phyloP scores from a whole-genome alignment of 2,797 vertebrate genomes.

The Thaleichthys pacificus region DNA sequence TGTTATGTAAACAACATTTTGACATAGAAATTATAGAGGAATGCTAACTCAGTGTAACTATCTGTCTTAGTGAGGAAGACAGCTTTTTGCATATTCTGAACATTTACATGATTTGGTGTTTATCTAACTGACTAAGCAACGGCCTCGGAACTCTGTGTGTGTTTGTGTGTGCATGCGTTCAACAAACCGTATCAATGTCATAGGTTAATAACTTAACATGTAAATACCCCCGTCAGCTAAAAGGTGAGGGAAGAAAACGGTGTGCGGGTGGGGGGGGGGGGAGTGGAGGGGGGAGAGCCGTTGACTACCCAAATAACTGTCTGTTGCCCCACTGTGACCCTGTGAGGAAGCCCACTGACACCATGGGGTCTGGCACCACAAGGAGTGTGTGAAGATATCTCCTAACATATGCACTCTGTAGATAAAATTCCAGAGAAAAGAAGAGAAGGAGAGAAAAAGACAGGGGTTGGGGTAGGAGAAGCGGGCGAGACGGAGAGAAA shows the following conservation, averaged over 20 bases:
- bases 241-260: not conserved
- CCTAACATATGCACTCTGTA: constrained; percentile 73
- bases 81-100: constrained; percentile 6
- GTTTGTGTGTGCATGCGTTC: constrained; percentile 1
- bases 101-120: not conserved
- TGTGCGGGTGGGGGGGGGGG: not conserved
- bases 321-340: constrained; percentile 7
- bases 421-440: constrained; percentile 64
- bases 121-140: constrained; percentile 4
- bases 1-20: not conserved
- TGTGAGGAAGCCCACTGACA: constrained; percentile 63
- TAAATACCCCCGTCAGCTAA: constrained; percentile 2
- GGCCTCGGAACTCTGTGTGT: not conserved
- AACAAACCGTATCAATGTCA: constrained; percentile 33
- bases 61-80: no score
- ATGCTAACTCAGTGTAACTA: no score
- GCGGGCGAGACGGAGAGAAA: constrained; percentile 37
- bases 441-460: constrained; percentile 64
- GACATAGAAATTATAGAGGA: no score
- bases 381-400: constrained; percentile 71
- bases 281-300: not conserved
- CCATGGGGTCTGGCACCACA: constrained; percentile 67
- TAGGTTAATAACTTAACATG: constrained; percentile 44
- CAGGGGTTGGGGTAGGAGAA: constrained; percentile 9
- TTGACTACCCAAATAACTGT: not conserved